Conservation (phyloP, 2,797 vertebrate genomes). For the Leuciscus waleckii region DNA sequence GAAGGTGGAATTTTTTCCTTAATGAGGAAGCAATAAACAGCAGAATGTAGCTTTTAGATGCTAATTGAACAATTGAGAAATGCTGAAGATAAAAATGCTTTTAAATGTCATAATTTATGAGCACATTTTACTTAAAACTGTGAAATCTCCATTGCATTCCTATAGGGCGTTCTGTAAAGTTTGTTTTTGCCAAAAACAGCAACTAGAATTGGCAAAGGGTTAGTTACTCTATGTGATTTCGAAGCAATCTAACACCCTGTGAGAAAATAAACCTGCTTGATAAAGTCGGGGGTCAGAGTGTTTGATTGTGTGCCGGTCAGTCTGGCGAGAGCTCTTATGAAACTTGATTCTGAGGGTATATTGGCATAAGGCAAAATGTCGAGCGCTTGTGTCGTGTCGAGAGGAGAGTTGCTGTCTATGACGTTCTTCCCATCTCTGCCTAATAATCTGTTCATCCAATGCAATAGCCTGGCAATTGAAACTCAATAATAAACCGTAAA, state of each 20-base stretch:
- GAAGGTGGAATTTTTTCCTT: not conserved
- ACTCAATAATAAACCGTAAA: slow-evolving; percentile 71
- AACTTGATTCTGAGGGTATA: slow-evolving; percentile 66
- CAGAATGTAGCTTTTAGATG: not conserved
- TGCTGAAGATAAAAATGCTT: not conserved
- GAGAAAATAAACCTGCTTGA: slow-evolving; percentile 62
- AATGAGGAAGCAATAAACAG: not conserved
- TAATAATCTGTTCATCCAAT: slow-evolving; percentile 50
- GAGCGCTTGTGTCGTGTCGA: slow-evolving; percentile 46
- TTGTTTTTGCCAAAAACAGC: not conserved
- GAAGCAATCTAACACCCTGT: slow-evolving; percentile 51
- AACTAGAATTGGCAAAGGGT: not conserved
- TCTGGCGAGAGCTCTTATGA: slow-evolving; percentile 56
- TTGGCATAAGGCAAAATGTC: slow-evolving; percentile 39
- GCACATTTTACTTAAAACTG: not conserved
- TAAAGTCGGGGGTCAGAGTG: slow-evolving; percentile 20
- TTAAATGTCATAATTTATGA: not conserved
- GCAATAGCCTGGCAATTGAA: slow-evolving; percentile 66
- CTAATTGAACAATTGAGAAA: slow-evolving; percentile 3
- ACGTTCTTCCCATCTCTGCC: slow-evolving; percentile 66
- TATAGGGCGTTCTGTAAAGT: not conserved
- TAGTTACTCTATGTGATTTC: slow-evolving; percentile 7
- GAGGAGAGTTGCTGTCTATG: slow-evolving; percentile 66
- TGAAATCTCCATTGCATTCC: not conserved
- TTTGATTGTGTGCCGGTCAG: slow-evolving; percentile 9